Percentiles rank a stretch among this genome's conserved stretches.
These are phyloP conservation scores for Drosophila nikananu DNA, from an alignment of 1,140 invertebrate genomes.

Conservation along the genomic window DNA sequence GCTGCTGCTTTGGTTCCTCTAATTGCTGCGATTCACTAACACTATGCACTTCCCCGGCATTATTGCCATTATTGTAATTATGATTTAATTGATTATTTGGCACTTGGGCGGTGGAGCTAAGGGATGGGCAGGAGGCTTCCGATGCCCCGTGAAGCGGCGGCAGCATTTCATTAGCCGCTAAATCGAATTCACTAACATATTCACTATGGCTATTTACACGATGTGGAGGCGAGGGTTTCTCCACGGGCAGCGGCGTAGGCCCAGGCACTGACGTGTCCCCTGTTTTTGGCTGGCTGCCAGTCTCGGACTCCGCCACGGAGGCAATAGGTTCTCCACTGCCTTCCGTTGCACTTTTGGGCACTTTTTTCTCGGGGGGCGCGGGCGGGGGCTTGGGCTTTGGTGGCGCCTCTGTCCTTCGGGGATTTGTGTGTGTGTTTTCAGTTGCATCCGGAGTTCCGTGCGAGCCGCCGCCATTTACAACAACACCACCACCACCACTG, in stretches of 20 bases:
- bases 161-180: conserved; percentile 40
- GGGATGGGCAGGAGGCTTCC: conserved; percentile 11
- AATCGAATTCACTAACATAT: conserved; percentile 53
- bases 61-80: conserved; percentile 35
- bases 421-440: not conserved
- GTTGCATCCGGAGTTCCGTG: conserved; percentile 7
- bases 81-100: conserved; percentile 75
- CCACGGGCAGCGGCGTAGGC: conserved; percentile 15
- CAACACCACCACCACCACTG: conserved; percentile 2
- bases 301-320: conserved; percentile 19
- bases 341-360: conserved; percentile 4
- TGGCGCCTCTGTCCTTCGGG: conserved; percentile 23
- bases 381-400: conserved; percentile 19
- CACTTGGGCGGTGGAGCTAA: conserved; percentile 54
- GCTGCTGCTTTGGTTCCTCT: conserved; percentile 39
- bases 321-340: conserved; percentile 15
- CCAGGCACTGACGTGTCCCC: conserved; percentile 70
- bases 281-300: conserved; percentile 57
- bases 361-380: conserved; percentile 22
- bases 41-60: conserved; percentile 38
- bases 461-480: conserved; percentile 7
- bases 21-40: conserved; percentile 51
- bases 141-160: conserved; percentile 5
- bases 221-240: not conserved
- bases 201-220: conserved; percentile 70